Conservation (phyloP, 2,797 vertebrate genomes). For the Enoplosus armatus region DNA sequence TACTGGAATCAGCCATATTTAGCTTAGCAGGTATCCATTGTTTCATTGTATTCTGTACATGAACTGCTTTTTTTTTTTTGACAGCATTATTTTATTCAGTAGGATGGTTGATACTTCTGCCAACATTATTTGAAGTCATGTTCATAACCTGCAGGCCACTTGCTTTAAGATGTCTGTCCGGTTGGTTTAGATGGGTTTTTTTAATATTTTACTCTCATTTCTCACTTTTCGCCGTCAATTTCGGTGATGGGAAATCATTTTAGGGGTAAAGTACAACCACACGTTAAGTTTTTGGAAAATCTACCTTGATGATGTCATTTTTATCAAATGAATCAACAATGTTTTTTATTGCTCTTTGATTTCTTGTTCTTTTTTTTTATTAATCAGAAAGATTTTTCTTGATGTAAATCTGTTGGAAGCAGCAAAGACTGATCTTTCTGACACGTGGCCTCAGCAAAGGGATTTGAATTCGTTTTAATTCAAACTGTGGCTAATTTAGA, state of each 20-base stretch:
- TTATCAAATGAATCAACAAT: slow-evolving; percentile 4
- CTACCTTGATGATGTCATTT: slow-evolving; percentile 42
- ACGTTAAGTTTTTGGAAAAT: slow-evolving; percentile 16
- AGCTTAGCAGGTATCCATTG: neutral
- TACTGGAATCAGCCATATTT: slow-evolving; percentile 22
- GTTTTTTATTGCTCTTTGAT: slow-evolving; percentile 23
- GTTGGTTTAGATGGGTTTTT: too few species aligned
- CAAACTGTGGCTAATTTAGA: slow-evolving; percentile 16
- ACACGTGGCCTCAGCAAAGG: slow-evolving; percentile 9
- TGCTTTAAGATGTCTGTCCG: slow-evolving; percentile 2
- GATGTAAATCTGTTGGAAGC: slow-evolving; percentile 5
- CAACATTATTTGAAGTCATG: slow-evolving; percentile 6
- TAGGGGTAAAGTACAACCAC: neutral
- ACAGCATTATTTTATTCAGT: slow-evolving; percentile 16
- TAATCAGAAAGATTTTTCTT: slow-evolving; percentile 21
- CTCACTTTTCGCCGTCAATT: neutral
- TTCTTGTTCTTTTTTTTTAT: slow-evolving; percentile 15
- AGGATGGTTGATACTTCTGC: neutral
- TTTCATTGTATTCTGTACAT: neutral
- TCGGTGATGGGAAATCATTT: neutral
- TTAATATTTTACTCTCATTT: neutral
- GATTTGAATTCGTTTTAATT: neutral
- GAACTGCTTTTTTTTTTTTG: slow-evolving; percentile 5
- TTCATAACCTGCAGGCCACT: slow-evolving; percentile 9
- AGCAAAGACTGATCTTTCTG: slow-evolving; percentile 30